A percentile compares a stretch with the other conserved stretches of the same genome.
Conservation (phyloP, 2,113 vertebrate genomes). For the Siniperca chuatsi region DNA sequence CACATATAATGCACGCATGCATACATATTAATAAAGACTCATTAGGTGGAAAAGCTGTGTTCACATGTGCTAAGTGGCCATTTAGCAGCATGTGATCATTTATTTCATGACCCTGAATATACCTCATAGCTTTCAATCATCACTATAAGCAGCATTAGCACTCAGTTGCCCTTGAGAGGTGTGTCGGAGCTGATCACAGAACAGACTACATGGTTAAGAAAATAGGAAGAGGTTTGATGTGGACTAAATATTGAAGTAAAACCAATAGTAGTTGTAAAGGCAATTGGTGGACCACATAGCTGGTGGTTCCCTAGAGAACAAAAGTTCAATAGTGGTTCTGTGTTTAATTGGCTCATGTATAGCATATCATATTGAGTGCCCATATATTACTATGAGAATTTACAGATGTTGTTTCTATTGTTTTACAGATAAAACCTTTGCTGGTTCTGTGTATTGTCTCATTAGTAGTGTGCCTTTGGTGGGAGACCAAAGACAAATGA, state of each 20-base stretch:
- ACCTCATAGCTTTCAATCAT: slow-evolving; percentile 43
- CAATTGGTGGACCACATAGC: slow-evolving; percentile 1
- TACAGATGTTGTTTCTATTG: background rate
- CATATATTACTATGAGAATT: background rate
- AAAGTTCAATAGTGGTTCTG: slow-evolving; percentile 26
- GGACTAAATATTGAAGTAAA: slow-evolving; percentile 25
- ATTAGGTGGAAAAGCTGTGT: slow-evolving; percentile 27
- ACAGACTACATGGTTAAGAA: background rate
- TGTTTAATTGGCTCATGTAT: slow-evolving; percentile 19
- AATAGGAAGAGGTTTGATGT: background rate
- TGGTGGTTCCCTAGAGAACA: background rate
- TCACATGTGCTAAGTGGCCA: slow-evolving; percentile 53
- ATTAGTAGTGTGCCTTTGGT: background rate
- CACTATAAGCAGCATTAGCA: slow-evolving; percentile 26
- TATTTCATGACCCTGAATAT: background rate
- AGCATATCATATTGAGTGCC: background rate
- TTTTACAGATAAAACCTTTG: background rate
- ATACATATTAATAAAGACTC: slow-evolving; percentile 22
- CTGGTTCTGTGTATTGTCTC: background rate
- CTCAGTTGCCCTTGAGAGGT: slow-evolving; percentile 48
- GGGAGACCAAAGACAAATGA: background rate
- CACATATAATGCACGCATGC: background rate
- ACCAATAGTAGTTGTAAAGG: background rate
- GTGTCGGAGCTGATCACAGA: slow-evolving; percentile 29
- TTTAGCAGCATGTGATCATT: slow-evolving; percentile 34